Percentiles rank a stretch among this genome's conserved stretches.
Evolutionary conservation across 2,113 vertebrate genomes (phyloP).

Genomic region (Hoplias malabaricus): DNA sequence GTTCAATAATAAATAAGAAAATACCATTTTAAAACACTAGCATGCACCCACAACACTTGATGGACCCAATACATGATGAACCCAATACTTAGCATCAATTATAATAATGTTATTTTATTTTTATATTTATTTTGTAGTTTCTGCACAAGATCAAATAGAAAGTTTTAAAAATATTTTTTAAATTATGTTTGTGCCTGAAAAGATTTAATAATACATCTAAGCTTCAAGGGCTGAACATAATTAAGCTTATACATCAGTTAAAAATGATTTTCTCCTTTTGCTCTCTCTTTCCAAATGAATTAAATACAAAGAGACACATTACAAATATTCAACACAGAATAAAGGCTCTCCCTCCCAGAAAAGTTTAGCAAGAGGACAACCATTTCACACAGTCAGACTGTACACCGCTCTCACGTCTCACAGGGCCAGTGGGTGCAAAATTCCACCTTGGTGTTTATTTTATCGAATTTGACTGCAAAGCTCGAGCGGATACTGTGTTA

Average conservation of each 20-base stretch:
- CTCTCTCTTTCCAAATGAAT: too few species aligned
- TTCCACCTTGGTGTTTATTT: conserved; percentile 27
- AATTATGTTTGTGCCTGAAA: neutral
- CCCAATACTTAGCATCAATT: too few species aligned
- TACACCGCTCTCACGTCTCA: neutral
- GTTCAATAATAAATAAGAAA: too few species aligned
- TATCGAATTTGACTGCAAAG: conserved; percentile 28
- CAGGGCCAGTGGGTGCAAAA: conserved; percentile 2
- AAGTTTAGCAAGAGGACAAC: neutral
- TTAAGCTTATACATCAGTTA: too few species aligned
- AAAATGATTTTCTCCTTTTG: too few species aligned
- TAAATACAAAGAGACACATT: too few species aligned
- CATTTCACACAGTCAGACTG: neutral
- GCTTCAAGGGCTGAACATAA: neutral
- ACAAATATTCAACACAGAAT: neutral
- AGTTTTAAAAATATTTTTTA: neutral
- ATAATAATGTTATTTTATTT: too few species aligned
- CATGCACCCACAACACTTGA: too few species aligned
- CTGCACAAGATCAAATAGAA: too few species aligned
- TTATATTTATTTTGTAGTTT: too few species aligned
- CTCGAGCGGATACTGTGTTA: neutral
- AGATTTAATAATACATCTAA: neutral
- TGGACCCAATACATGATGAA: too few species aligned
- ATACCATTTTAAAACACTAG: too few species aligned
- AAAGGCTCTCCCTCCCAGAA: neutral